Conservation (phyloP, 2,888 invertebrate genomes). For the Isotomurus palustris region DNA sequence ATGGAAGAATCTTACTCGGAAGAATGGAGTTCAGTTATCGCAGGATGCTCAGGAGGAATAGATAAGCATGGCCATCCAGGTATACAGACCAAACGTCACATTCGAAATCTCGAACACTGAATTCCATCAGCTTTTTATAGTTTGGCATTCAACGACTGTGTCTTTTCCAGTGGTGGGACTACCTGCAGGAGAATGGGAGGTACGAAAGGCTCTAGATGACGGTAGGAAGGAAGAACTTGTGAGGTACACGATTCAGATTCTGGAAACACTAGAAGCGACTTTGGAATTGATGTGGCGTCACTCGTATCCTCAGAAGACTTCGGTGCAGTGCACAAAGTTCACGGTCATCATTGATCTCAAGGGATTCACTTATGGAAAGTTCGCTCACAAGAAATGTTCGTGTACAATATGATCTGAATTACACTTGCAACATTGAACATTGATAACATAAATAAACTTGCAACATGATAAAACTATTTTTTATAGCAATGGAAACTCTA, state of each 20-base stretch:
- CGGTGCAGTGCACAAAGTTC: constrained; percentile 21
- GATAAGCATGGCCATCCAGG: constrained; percentile 28
- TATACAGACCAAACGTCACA: not conserved
- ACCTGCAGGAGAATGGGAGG: constrained; percentile 28
- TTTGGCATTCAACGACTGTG: no score
- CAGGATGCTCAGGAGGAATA: constrained; percentile 24
- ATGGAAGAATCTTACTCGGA: constrained; percentile 5
- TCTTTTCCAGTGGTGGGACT: constrained; percentile 16
- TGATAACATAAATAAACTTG: not conserved
- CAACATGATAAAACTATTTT: not conserved
- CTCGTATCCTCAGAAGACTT: constrained; percentile 14
- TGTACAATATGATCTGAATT: no score
- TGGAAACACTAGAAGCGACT: constrained; percentile 24
- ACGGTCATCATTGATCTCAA: constrained; percentile 26
- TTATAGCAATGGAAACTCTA: constrained; percentile 22
- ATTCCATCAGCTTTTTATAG: no score
- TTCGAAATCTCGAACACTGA: not conserved
- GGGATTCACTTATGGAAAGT: constrained; percentile 22
- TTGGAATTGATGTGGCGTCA: constrained; percentile 24
- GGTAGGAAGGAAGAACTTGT: constrained; percentile 18
- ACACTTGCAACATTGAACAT: not conserved
- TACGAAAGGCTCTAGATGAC: constrained; percentile 17
- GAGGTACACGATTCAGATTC: constrained; percentile 14
- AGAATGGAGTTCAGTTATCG: constrained; percentile 11
- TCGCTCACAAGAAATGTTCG: constrained; percentile 31